Evolutionary conservation across 92 coral and sea anemone genomes (phyloP), one percentile per base, ranked within the genome.

Genomic region (Palythoa caribaeorum): DNA sequence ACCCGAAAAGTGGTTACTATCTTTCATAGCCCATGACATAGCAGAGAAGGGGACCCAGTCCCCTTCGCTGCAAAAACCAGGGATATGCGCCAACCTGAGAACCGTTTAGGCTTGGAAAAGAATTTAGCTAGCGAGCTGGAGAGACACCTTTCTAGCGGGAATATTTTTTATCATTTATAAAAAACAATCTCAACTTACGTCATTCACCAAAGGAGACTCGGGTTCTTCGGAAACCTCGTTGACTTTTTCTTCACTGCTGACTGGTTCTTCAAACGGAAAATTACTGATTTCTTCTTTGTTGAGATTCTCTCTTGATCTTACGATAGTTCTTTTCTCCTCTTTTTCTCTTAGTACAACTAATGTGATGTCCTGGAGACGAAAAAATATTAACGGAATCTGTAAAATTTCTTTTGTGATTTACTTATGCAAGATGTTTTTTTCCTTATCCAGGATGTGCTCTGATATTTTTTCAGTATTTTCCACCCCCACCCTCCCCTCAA

Each of bases 301-400:
- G 8, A 91, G 92, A 75, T 91, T 90, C 55, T 92, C 91, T 81
- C 85, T 88, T 39, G 97, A 90, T 44, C 90, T 94, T n/a, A 90
- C 92, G 19, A 94, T 94, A 5, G 95, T 90, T 78, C 93, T 92
- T 80, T 94, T 94, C 83, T 92, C 99, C 73, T 97, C 98, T 17
- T 94, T 84, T 80, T 95, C 99, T 75, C 99, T 89, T 21, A 97
- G 91, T 0, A 97, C 94, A 17, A 92, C 88, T 91, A 97, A 88
- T n/a, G 94, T 94, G 52, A 97, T 93, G 87, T 95, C 94, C 85
- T 80, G 60, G 28, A 2, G 5, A 48, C 10, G 38, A 47, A 39
- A 12, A 48, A 48, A 8, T 17, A 16, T 63, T n/a, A 63, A n/a
- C 28, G n/a, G 10, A 11, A 55, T 55, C n/a, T 21, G 20, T n/a